Evolutionary conservation across 2,888 invertebrate species (phyloP).

Genomic region (Dinocampus coccinellae): DNA sequence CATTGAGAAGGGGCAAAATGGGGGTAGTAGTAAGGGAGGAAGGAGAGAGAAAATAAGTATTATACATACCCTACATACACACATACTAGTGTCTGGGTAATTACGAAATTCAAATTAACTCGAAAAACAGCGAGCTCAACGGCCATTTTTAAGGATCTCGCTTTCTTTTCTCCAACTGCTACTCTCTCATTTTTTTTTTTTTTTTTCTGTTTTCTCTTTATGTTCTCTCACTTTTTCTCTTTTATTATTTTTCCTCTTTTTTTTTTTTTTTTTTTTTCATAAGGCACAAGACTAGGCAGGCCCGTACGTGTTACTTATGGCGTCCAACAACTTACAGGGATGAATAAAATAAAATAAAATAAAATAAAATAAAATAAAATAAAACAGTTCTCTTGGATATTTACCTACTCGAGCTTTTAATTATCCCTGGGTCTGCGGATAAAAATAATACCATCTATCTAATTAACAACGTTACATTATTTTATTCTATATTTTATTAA

Average conservation of each 20-base stretch:
- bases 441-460: conserved; percentile 51
- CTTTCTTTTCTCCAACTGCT: conserved; percentile 35
- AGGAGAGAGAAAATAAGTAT: too few species aligned
- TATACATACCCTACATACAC: conserved; percentile 17
- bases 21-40: too few species aligned
- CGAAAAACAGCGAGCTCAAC: conserved; percentile 65
- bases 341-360: not conserved
- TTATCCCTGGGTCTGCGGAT: conserved; percentile 55
- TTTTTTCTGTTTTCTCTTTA: not conserved
- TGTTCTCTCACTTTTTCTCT: not conserved
- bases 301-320: conserved; percentile 35
- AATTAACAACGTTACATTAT: conserved; percentile 48
- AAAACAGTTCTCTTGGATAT: conserved; percentile 57
- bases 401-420: conserved; percentile 69
- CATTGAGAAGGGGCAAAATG: not conserved
- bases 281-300: conserved; percentile 43
- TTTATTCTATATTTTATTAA: conserved; percentile 36
- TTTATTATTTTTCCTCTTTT: not conserved
- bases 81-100: conserved; percentile 57
- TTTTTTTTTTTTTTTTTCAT: conserved; percentile 15
- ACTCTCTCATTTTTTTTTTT: conserved; percentile 8
- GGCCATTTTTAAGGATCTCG: conserved; percentile 63
- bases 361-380: not conserved
- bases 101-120: conserved; percentile 70
- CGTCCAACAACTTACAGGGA: not conserved